Evolutionary conservation across 2,113 vertebrate genomes (phyloP), one percentile per base, ranked within the genome.

Genomic region (Aleadryas rufinucha): DNA sequence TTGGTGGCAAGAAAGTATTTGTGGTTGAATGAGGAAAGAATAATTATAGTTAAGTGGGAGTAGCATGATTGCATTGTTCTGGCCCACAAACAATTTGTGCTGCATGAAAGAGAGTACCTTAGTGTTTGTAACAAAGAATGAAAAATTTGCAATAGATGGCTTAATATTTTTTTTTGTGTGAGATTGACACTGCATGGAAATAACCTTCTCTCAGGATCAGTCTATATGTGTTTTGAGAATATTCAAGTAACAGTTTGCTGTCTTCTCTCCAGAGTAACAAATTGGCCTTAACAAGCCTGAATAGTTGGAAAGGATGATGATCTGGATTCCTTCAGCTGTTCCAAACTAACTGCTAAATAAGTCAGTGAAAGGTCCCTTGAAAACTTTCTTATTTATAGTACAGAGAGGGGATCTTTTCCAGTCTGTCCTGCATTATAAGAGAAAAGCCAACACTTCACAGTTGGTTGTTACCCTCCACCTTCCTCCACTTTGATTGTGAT

Each of bases 1-100:
- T 61, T 6, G 2, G 93, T 91, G 93, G 90, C 79, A 95, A 84
- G 87, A 90, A 88, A 71, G 60, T 81, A 26, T 94, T 95, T 91
- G 76, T 50, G 20, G 15, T 60, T 65, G 83, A 93, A 89, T 74
- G 90, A 93, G 78, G 84, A 91, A 87, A 11, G 70, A 78, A 52
- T 64, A 93, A 45, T 90, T 94, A 47, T 14, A 87, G 71, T 94
- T 91, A 61, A 93, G 31, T 78, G 84, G 77, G n/a, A 52, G 24
- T 44, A 66, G 59, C 16, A 23, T 39, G 42, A 52, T 23, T 75
- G 45, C 45, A 6, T 71, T 91, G 54, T 56, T 84, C 60, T 86
- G 69, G 57, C 41, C 52, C 60, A 57, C 69, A 90, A 47, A 47
- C 28, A 52, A 44, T 87, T 87, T 60, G 12, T 63, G 47, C 74